Conservation (phyloP, 1,140 invertebrate species). For the Listronotus oregonensis region DNA sequence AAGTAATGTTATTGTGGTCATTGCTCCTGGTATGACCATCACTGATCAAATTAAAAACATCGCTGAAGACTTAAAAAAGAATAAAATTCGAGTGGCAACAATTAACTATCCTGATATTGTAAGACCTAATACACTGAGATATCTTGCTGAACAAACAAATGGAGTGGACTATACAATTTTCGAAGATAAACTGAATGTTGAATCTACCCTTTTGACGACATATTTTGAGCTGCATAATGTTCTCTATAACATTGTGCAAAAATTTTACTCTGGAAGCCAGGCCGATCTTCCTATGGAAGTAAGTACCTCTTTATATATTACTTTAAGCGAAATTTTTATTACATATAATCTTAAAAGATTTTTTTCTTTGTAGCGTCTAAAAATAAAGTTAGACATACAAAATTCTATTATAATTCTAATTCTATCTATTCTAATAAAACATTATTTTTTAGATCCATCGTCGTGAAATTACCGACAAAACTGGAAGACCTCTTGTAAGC, state of each 20-base stretch:
- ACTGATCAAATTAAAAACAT: conserved; percentile 48
- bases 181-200: conserved; percentile 60
- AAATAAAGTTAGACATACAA: too few relatives aligned
- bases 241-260: conserved; percentile 57
- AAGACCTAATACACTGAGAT: conserved; percentile 54
- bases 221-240: conserved; percentile 62
- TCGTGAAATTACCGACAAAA: conserved; percentile 56
- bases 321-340: neutral
- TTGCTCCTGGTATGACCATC: conserved; percentile 59
- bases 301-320: conserved; percentile 7
- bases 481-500: conserved; percentile 56
- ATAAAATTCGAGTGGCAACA: conserved; percentile 57
- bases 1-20: conserved; percentile 61
- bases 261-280: conserved; percentile 59
- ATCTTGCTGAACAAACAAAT: conserved; percentile 56
- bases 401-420: too few relatives aligned
- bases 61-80: conserved; percentile 49
- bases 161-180: conserved; percentile 59
- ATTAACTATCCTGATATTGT: conserved; percentile 59
- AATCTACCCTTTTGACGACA: conserved; percentile 57
- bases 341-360: neutral
- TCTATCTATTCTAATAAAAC: too few relatives aligned
- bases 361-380: too few relatives aligned
- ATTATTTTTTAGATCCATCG: conserved; percentile 54
- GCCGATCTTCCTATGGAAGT: conserved; percentile 60